A percentile compares a stretch with the other conserved stretches of the same genome.
Conservation (phyloP, 2,797 vertebrate genomes). For the Eremophila alpestris region DNA sequence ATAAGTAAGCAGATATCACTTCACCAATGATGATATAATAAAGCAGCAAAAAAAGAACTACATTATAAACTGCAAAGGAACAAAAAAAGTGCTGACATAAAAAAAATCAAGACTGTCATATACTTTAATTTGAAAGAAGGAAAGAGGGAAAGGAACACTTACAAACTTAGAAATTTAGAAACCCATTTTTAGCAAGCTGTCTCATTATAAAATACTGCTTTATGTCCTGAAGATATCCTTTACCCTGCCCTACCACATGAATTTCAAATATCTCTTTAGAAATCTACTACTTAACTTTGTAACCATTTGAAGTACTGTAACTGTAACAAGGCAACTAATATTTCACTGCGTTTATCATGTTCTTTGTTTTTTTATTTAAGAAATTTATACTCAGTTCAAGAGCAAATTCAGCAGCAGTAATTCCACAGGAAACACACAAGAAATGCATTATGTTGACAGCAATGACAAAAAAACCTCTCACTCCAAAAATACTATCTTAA, state of each 20-base stretch:
- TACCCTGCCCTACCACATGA: background rate
- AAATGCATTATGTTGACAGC: slow-evolving; percentile 45
- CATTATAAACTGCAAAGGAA: background rate
- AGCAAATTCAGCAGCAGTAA: slow-evolving; percentile 59
- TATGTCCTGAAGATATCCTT: background rate
- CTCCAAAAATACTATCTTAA: slow-evolving; percentile 16
- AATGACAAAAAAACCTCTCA: slow-evolving; percentile 29
- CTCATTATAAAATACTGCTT: background rate
- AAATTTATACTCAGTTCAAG: slow-evolving; percentile 23
- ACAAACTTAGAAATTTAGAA: background rate
- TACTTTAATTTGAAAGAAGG: background rate
- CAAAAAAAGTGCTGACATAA: background rate
- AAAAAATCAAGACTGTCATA: background rate
- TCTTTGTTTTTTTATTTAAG: slow-evolving; percentile 23
- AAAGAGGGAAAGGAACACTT: background rate
- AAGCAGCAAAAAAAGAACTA: background rate
- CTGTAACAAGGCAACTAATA: slow-evolving; percentile 31
- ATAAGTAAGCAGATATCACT: background rate
- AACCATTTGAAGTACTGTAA: background rate
- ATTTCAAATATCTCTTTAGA: background rate
- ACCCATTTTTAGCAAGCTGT: background rate
- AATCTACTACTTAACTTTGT: background rate
- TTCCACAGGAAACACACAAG: slow-evolving; percentile 56
- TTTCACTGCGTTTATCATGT: slow-evolving; percentile 65
- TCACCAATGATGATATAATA: background rate